Evolutionary conservation across 2,113 vertebrate genomes (phyloP), one percentile per base, ranked within the genome.

Genomic region (Dipodomys stephensi): DNA sequence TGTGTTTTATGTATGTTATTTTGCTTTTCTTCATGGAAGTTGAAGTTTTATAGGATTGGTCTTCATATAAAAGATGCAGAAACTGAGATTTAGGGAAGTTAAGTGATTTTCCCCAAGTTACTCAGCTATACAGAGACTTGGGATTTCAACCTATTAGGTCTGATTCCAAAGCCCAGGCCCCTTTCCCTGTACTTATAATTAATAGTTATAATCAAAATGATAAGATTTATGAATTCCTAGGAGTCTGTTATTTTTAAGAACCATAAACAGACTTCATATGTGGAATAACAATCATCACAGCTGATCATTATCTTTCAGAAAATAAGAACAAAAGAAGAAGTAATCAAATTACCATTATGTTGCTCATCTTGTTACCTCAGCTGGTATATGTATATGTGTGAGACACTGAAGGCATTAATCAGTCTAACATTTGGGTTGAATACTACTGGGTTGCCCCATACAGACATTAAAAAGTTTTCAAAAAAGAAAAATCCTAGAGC

Each of bases 31-130:
- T 39, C 39, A 6, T 39, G 39, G 39, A 39, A 39, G 0, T 83
- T 44, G n/a, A 35, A 28, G 16, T 10, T 93, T 82, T 57, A 16
- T 16, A 57, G 15, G 15, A 57, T 57, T 57, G 53, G 71, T 89
- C 39, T 91, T 94, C 53, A 93, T 71, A 60, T 6, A 90, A 83
- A 94, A 81, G 72, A 91, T 86, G 44, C 77, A 94, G 65, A 88
- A 82, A 88, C 20, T 81, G 32, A 90, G 23, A 92, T 90, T 71
- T 93, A 91, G 28, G 53, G 53, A 81, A 46, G n/a, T 78, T 82
- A 92, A 85, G 39, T 46, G 4, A 73, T 65, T 76, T 86, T 23
- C 22, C 1, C 77, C 49, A 35, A 76, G 19, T 93, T 86, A 67
- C 7, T 86, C n/a, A 94, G 23, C 19, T 71, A 80, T 25, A 74